Percentiles rank a stretch among this genome's conserved stretches.
phyloP scores from a whole-genome alignment of 1,140 invertebrate genomes.

The Heterodera schachtii region DNA sequence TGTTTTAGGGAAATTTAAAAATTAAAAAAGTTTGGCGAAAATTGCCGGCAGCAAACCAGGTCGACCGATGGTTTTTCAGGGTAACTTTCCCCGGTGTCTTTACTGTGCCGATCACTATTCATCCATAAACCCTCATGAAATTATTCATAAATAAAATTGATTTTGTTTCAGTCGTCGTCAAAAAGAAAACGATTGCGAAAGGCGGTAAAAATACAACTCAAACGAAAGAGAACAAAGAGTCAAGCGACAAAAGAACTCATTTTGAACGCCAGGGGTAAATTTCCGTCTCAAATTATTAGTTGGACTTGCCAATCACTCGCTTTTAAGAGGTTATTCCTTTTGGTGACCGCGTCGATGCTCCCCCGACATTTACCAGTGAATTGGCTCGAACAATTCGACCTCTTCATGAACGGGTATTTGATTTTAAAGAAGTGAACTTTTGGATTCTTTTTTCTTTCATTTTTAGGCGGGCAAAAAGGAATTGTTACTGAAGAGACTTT shows the following conservation, averaged over 20 bases:
- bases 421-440: neutral
- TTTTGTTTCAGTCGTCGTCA: neutral
- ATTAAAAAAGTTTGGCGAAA: too few species aligned
- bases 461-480: conserved; percentile 38
- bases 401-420: conserved; percentile 19
- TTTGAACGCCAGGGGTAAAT: conserved; percentile 36
- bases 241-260: conserved; percentile 25
- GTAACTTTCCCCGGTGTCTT: too few species aligned
- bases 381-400: conserved; percentile 28
- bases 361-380: conserved; percentile 30
- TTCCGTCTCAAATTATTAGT: conserved; percentile 18
- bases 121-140: too few species aligned
- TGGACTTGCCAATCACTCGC: neutral
- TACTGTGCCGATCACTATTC: too few species aligned
- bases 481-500: conserved; percentile 25
- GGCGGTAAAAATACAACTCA: conserved; percentile 31
- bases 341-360: conserved; percentile 40
- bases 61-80: too few species aligned
- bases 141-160: too few species aligned
- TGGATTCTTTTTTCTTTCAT: neutral
- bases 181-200: conserved; percentile 29
- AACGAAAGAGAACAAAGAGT: conserved; percentile 4
- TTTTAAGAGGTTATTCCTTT: conserved; percentile 41
- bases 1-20: too few species aligned
- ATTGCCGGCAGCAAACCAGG: too few species aligned